Percentiles rank a stretch among this genome's conserved stretches.
phyloP scores from a whole-genome alignment of 1,140 invertebrate species.

The Cataglyphis hispanica region DNA sequence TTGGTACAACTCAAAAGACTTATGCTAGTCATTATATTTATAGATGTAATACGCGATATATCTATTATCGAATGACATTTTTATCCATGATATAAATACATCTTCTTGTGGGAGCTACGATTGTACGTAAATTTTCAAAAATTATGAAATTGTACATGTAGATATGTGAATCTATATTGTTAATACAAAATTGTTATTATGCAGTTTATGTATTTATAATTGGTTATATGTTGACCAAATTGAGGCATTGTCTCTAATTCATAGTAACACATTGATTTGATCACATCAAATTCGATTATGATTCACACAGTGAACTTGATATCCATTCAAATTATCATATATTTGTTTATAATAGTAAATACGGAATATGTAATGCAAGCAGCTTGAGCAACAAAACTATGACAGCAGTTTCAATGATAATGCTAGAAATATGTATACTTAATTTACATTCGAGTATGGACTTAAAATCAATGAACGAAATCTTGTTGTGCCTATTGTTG shows the following conservation, averaged over 20 bases:
- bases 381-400: conserved; percentile 69
- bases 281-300: conserved; percentile 18
- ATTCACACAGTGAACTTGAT: neutral
- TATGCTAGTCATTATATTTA: conserved; percentile 20
- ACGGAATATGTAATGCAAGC: conserved; percentile 38
- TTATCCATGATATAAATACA: conserved; percentile 13
- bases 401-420: neutral
- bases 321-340: conserved; percentile 12
- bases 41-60: conserved; percentile 23
- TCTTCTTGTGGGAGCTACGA: neutral
- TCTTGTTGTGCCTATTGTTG: neutral
- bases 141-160: conserved; percentile 1
- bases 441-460: neutral
- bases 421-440: neutral
- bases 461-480: conserved; percentile 1
- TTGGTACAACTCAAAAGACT: conserved; percentile 77
- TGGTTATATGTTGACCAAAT: too few relatives aligned
- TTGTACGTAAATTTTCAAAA: neutral
- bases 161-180: conserved; percentile 3
- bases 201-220: neutral
- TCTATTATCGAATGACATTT: conserved; percentile 7
- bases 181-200: conserved; percentile 26
- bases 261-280: neutral
- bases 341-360: conserved; percentile 62
- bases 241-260: neutral